These are phyloP conservation scores for Drosophila dives DNA, from an alignment of 2,888 invertebrate genomes.

Conservation along the genomic window DNA sequence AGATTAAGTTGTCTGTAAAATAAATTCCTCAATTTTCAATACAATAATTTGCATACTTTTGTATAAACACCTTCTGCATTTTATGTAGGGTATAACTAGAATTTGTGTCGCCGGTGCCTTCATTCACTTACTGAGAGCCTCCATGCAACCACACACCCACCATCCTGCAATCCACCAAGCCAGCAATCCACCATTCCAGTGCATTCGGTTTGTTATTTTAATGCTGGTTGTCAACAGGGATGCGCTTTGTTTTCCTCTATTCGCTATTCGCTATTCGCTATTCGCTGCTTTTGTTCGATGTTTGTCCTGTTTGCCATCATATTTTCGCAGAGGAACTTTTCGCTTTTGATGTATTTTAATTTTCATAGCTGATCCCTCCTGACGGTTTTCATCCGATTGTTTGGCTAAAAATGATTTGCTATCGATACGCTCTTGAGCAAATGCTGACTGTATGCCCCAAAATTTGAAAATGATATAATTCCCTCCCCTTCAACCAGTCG, in stretches of 20 bases:
- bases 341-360: constrained; percentile 62
- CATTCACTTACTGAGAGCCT: constrained; percentile 1
- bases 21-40: not conserved
- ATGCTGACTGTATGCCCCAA: constrained; percentile 9
- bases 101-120: constrained; percentile 22
- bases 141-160: constrained; percentile 2
- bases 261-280: not conserved
- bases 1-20: not conserved
- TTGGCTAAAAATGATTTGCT: constrained; percentile 45
- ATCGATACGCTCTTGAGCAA: constrained; percentile 14
- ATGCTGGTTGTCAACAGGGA: constrained; percentile 73
- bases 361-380: constrained; percentile 64
- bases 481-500: not conserved
- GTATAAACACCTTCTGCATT: not conserved
- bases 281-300: constrained; percentile 7
- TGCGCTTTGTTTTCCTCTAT: constrained; percentile 39
- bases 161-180: constrained; percentile 1
- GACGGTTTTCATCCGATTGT: constrained; percentile 36
- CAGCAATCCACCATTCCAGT: constrained; percentile 4
- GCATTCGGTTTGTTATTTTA: constrained; percentile 61
- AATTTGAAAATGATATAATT: not conserved
- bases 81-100: constrained; percentile 25
- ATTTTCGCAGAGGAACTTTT: constrained; percentile 43
- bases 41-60: not conserved
- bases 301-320: constrained; percentile 6